Evolutionary conservation across 2,113 vertebrate species (phyloP).

Genomic region (Eira barbara): DNA sequence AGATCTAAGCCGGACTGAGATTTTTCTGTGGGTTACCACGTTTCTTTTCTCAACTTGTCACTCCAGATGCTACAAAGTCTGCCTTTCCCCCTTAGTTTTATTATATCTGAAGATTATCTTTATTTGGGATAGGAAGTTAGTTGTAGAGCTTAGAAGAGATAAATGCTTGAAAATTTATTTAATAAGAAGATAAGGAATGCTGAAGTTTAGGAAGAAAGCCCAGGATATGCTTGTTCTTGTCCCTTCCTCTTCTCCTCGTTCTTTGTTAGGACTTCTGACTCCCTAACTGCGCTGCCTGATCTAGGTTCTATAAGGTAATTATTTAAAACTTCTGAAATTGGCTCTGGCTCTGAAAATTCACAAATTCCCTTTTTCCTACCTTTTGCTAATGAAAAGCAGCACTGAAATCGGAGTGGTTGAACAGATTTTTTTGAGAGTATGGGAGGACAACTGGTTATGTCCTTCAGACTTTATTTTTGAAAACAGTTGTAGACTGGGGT

Average conservation of each 20-base stretch:
- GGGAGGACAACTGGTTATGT: not conserved
- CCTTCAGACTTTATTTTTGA: slow-evolving; percentile 45
- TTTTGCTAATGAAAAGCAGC: slow-evolving; percentile 32
- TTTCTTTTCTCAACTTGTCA: slow-evolving; percentile 45
- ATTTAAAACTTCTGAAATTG: slow-evolving; percentile 32
- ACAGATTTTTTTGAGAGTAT: not conserved
- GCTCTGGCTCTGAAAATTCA: slow-evolving; percentile 15
- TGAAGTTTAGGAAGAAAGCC: not conserved
- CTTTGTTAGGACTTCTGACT: not conserved
- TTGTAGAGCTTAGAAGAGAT: slow-evolving; percentile 42
- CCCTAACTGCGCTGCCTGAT: not conserved
- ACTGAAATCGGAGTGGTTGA: slow-evolving; percentile 6
- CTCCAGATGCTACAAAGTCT: slow-evolving; percentile 42
- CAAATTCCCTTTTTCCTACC: not conserved
- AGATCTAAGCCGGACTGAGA: not conserved
- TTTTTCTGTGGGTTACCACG: not conserved
- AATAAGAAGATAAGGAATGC: slow-evolving; percentile 45
- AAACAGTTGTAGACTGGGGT: slow-evolving; percentile 38
- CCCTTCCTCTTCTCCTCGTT: not conserved
- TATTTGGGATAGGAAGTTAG: slow-evolving; percentile 27
- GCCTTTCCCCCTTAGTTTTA: slow-evolving; percentile 32
- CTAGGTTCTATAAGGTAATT: not conserved
- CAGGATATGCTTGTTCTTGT: not conserved
- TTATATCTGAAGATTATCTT: slow-evolving; percentile 39
- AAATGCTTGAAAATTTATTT: slow-evolving; percentile 36